A percentile compares a stretch with the other conserved stretches of the same genome.
Evolutionary conservation across 2,797 vertebrate genomes (phyloP).

Genomic region (Ceyx erithaca): DNA sequence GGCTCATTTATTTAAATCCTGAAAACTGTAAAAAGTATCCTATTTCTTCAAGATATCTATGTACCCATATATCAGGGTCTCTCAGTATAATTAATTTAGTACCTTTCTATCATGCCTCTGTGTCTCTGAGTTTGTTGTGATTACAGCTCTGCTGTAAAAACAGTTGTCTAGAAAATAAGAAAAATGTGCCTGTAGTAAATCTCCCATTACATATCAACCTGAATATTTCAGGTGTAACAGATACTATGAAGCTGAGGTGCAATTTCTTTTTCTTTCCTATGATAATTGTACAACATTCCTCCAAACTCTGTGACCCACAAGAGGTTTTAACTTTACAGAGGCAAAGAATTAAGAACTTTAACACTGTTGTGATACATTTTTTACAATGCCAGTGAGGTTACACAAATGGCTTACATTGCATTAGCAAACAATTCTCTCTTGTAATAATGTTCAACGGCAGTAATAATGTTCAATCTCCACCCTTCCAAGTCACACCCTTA

Average conservation of each 20-base stretch:
- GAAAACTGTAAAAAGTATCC: neutral
- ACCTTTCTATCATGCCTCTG: neutral
- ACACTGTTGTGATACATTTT: neutral
- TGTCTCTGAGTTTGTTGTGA: neutral
- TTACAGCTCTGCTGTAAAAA: neutral
- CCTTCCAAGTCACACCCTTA: neutral
- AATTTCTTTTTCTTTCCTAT: neutral
- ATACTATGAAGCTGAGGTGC: neutral
- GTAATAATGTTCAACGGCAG: neutral
- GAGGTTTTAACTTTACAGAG: neutral
- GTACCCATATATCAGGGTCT: neutral
- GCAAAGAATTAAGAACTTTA: neutral
- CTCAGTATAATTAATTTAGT: neutral
- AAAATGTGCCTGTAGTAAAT: neutral
- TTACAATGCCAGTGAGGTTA: neutral
- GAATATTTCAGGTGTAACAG: neutral
- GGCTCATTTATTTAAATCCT: neutral
- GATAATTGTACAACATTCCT: neutral
- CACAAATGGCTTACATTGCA: neutral
- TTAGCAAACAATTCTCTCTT: neutral
- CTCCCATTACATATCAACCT: neutral
- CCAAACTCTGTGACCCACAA: neutral
- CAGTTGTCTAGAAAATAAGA: neutral
- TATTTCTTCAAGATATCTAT: neutral
- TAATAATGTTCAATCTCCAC: neutral